Base-by-base conservation (phyloP, 2,888 invertebrate genomes). In the Agriopis marginaria region DNA sequence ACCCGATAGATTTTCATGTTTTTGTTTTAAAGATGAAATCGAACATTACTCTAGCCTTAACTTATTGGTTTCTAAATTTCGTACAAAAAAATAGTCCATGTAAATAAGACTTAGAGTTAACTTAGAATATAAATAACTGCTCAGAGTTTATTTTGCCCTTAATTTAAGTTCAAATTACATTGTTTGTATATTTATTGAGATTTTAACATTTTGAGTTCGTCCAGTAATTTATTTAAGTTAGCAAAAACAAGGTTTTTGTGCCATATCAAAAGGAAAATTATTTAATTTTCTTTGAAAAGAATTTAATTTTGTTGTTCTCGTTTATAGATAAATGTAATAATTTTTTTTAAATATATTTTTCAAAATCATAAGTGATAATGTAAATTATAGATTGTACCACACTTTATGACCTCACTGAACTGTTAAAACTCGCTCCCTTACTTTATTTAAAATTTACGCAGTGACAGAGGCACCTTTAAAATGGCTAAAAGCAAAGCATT, bases 71-170 rank as follows among this genome's bases (percentile, higher is more conserved):
- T 63, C 42, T 47, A 55, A 54, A 59, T 56, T 65, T 44, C 42
- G 72, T 75, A 73, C 73, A 73, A 71, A 72, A 12, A 47, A 32
- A 40, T 69, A 67, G 17, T 59, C 7, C n/a, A 7, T 64, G 51
- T 64, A 61, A 63, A 69, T 65, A 55, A 14, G 53, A 44, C 44
- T 12, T 12, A 12, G 11, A 49, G 6, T 11, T 32, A 58, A 40
- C 60, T 50, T 58, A 54, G 49, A 8, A 59, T 70, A 61, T 63
- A 64, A 60, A 63, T 61, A 14, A 60, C 64, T 73, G 73, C 77
- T 77, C 78, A 82, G 73, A 63, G 54, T 47, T 58, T 63, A 40
- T 71, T 70, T 76, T 72, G 72, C 72, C 70, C 75, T 75, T 63
- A 72, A 68, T 73, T 17, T 73, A 73, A 72, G 63, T 75, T 60